These are phyloP conservation scores for Drosophila malerkotliana DNA, from an alignment of 1,140 invertebrate genomes.

Conservation along the genomic window DNA sequence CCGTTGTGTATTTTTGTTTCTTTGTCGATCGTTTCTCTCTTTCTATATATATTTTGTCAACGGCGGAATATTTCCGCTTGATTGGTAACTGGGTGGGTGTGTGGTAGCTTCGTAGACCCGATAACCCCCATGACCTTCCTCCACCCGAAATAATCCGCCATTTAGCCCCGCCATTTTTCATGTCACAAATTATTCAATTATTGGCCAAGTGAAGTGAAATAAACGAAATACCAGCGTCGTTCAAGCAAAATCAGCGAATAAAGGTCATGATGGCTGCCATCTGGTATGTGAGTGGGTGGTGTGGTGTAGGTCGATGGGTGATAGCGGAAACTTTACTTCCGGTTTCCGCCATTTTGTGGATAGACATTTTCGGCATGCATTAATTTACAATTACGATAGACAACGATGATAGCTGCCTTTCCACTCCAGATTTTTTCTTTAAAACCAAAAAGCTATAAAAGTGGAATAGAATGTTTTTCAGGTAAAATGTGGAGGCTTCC, in stretches of 20 bases:
- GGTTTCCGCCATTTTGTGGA: constrained; percentile 46
- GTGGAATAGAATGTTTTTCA: background rate
- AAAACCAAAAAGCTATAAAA: constrained; percentile 3
- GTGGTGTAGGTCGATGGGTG: background rate
- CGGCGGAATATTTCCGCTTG: constrained; percentile 33
- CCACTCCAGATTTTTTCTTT: background rate
- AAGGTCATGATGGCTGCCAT: background rate
- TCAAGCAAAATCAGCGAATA: background rate
- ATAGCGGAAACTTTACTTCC: constrained; percentile 15
- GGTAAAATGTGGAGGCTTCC: background rate
- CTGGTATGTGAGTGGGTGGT: constrained; percentile 4
- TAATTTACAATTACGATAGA: constrained; percentile 74
- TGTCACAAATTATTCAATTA: constrained; percentile 73
- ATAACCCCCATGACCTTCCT: constrained; percentile 2
- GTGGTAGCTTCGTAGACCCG: constrained; percentile 9
- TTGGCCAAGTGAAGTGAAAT: constrained; percentile 47
- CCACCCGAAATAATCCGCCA: constrained; percentile 1
- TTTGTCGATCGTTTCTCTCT: background rate
- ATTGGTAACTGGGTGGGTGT: constrained; percentile 16
- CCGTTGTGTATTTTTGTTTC: constrained; percentile 22
- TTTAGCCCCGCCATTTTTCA: constrained; percentile 55
- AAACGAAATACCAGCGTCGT: constrained; percentile 8
- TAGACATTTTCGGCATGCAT: constrained; percentile 64
- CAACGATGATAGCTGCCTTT: constrained; percentile 44
- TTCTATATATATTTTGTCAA: background rate